Evolutionary conservation across 2,113 vertebrate genomes (phyloP).

Genomic region (Sitta europaea): DNA sequence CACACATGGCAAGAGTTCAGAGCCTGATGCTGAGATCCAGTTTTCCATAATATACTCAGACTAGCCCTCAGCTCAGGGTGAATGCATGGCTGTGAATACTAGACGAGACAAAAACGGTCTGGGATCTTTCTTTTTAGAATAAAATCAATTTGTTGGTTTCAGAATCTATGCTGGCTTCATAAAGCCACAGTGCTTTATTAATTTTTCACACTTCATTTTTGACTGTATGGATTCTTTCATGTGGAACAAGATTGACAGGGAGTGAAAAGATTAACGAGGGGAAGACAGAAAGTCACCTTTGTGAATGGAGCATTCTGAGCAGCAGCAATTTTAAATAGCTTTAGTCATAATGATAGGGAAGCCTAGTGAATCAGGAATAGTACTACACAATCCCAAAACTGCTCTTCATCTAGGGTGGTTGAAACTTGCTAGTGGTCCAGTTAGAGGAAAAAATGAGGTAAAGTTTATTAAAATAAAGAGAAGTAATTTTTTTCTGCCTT

Average conservation of each 20-base stretch:
- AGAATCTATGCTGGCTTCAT: neutral
- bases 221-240: neutral
- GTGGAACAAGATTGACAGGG: neutral
- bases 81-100: neutral
- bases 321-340: neutral
- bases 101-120: neutral
- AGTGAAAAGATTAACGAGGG: neutral
- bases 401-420: neutral
- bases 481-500: neutral
- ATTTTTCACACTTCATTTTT: slow-evolving; percentile 21
- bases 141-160: neutral
- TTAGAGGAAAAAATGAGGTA: neutral
- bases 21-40: neutral
- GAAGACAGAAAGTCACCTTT: neutral
- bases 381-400: neutral
- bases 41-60: neutral
- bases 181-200: neutral
- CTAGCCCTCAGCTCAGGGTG: neutral
- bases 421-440: neutral
- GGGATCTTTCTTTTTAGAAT: neutral
- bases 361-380: neutral
- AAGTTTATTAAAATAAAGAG: neutral
- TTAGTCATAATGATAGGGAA: neutral
- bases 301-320: neutral
- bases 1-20: neutral